These are phyloP conservation scores for Stegophylla sp. DNA, from an alignment of 2,888 invertebrate species.

Conservation along the genomic window DNA sequence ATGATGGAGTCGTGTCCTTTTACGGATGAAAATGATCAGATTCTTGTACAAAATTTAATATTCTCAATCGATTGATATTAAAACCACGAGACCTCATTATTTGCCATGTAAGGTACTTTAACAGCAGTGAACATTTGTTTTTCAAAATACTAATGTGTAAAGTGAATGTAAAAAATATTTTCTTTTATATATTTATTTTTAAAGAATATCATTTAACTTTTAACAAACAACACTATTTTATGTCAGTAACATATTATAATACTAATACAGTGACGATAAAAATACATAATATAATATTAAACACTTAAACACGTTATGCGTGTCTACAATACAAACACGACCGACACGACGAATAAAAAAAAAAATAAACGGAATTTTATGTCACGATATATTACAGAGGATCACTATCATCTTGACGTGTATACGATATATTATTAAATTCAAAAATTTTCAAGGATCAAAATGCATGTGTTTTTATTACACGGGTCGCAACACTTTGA, in stretches of 20 bases:
- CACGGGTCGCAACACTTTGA: neutral
- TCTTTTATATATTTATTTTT: neutral
- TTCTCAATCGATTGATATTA: slow-evolving; percentile 29
- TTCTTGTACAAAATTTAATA: slow-evolving; percentile 24
- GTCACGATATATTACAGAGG: neutral
- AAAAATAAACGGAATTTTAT: neutral
- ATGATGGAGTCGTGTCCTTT: slow-evolving; percentile 29
- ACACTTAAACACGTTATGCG: slow-evolving; percentile 1
- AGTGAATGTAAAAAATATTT: slow-evolving; percentile 27
- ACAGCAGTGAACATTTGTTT: slow-evolving; percentile 29
- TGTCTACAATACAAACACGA: neutral
- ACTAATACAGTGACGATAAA: neutral
- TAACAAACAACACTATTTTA: neutral
- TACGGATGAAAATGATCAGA: slow-evolving; percentile 39
- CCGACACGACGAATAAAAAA: neutral
- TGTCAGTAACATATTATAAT: neutral
- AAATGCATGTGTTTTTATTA: neutral
- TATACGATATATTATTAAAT: slow-evolving; percentile 1
- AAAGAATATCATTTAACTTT: neutral
- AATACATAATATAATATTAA: neutral
- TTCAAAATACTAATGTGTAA: neutral
- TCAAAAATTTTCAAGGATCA: neutral
- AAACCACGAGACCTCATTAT: slow-evolving; percentile 42
- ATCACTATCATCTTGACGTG: neutral
- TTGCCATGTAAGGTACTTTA: slow-evolving; percentile 43